Evolutionary conservation across 37 sponge, comb jelly and placozoan species (phyloP), one percentile per base, ranked within the genome.

Genomic region (Geodia barretti): DNA sequence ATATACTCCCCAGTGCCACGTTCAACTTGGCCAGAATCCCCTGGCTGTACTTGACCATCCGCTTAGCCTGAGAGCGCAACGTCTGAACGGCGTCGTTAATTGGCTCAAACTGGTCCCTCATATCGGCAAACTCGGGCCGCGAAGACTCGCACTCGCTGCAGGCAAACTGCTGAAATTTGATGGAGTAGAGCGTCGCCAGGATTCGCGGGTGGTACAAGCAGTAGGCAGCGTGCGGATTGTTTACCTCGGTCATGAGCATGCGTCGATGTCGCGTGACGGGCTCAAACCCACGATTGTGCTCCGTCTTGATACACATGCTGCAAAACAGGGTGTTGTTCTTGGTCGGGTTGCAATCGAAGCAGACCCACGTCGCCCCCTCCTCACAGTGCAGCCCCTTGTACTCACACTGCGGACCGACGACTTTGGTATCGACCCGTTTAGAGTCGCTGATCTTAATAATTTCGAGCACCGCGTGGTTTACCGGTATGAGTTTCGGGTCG

Each of bases 401-500:
- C 30, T 78, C 83, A 77, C 91, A 91, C 23, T 47, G 58, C 11
- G 83, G 89, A 11, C 26, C 63, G 0, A 41, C 64, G 34, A 41
- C 32, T 28, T 3, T 30, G 4, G 61, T 20, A 28, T 60, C 78
- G 0, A 3, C 60, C 20, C 35, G 38, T 36, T 39, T 62, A 24
- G 60, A 64, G 31, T 41, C 38, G 64, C 41, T 30, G 38, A 26
- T 75, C 62, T 70, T 68, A 23, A 83, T 3, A 17, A 86, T 73
- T 25, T 91, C 91, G 60, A 86, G 68, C 33, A 91, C 78, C 19
- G 78, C 83, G 26, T 79, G 71, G 75, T 92, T 92, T n/a, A 62
- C 39, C 0, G 91, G 91, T 37, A 91, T 64, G 29, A 60, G 60
- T 5, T 74, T 64, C 14, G 82, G 63, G 58, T 82, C 78, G 0